These are phyloP conservation scores for Borostomias antarcticus DNA, from an alignment of 2,797 vertebrate species.

Conservation along the genomic window DNA sequence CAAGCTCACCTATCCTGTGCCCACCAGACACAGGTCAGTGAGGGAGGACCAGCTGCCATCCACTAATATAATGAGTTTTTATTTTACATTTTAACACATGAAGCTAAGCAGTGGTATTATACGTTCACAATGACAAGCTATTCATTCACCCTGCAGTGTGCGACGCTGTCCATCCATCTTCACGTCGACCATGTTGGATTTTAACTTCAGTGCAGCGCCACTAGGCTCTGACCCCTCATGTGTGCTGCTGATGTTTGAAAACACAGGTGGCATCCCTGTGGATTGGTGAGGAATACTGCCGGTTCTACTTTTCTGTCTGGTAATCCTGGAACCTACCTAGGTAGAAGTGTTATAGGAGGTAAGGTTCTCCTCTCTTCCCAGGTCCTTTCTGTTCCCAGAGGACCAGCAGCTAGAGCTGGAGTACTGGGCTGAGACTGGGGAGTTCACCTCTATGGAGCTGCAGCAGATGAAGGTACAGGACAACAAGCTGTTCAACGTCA, in stretches of 20 bases:
- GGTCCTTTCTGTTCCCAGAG: slow-evolving; percentile 90
- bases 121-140: slow-evolving; percentile 9
- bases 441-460: slow-evolving; percentile 79
- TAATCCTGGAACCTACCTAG: not conserved
- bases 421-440: slow-evolving; percentile 81
- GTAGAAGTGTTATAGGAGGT: slow-evolving; percentile 3
- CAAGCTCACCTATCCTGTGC: slow-evolving; percentile 79
- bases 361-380: slow-evolving; percentile 52
- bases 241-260: slow-evolving; percentile 82
- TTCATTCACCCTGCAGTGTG: slow-evolving; percentile 59
- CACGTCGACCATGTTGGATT: slow-evolving; percentile 81
- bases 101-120: no score
- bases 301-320: no score
- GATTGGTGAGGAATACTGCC: slow-evolving; percentile 80
- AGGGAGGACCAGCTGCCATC: not conserved
- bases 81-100: no score
- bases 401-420: slow-evolving; percentile 89
- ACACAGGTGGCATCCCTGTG: slow-evolving; percentile 81
- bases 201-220: slow-evolving; percentile 86
- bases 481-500: slow-evolving; percentile 82
- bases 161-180: slow-evolving; percentile 71
- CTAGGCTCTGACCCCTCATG: slow-evolving; percentile 77
- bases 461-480: slow-evolving; percentile 87
- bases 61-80: not conserved
- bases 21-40: slow-evolving; percentile 84